phyloP scores from a whole-genome alignment of 2,113 vertebrate species.

The Chaetura pelagica region DNA sequence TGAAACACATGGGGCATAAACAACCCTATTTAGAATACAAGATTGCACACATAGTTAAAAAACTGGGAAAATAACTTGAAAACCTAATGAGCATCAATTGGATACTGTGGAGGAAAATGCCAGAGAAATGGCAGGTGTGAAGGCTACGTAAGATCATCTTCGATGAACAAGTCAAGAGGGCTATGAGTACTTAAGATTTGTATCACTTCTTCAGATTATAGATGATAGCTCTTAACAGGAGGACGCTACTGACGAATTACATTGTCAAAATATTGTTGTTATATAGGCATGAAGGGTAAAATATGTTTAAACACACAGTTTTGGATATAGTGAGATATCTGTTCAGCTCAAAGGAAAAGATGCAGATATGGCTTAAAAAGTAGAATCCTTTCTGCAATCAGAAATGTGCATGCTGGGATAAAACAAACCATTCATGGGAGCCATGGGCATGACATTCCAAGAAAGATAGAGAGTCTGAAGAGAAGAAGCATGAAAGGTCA shows the following conservation, averaged over 20 bases:
- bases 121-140: slow-evolving; percentile 64
- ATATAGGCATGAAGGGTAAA: slow-evolving; percentile 75
- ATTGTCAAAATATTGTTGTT: slow-evolving; percentile 74
- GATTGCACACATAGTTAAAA: slow-evolving; percentile 69
- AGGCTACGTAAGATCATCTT: slow-evolving; percentile 55
- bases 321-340: slow-evolving; percentile 71
- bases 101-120: slow-evolving; percentile 64
- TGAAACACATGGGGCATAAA: slow-evolving; percentile 72
- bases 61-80: slow-evolving; percentile 70
- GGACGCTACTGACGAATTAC: slow-evolving; percentile 71
- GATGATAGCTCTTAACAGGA: slow-evolving; percentile 72
- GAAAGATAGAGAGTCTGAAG: not conserved
- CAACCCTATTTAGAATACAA: slow-evolving; percentile 72
- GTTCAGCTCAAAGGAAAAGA: slow-evolving; percentile 66
- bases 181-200: slow-evolving; percentile 70
- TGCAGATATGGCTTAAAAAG: slow-evolving; percentile 59
- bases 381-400: slow-evolving; percentile 23
- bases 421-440: not conserved
- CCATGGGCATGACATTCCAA: not conserved
- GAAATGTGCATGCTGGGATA: slow-evolving; percentile 13
- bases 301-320: slow-evolving; percentile 74
- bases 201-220: slow-evolving; percentile 72
- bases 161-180: slow-evolving; percentile 56
- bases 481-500: not conserved
- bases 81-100: slow-evolving; percentile 64